Percentiles rank a stretch among this genome's conserved stretches.
Conservation (phyloP, 2,797 vertebrate genomes). For the Bucorvus abyssinicus region DNA sequence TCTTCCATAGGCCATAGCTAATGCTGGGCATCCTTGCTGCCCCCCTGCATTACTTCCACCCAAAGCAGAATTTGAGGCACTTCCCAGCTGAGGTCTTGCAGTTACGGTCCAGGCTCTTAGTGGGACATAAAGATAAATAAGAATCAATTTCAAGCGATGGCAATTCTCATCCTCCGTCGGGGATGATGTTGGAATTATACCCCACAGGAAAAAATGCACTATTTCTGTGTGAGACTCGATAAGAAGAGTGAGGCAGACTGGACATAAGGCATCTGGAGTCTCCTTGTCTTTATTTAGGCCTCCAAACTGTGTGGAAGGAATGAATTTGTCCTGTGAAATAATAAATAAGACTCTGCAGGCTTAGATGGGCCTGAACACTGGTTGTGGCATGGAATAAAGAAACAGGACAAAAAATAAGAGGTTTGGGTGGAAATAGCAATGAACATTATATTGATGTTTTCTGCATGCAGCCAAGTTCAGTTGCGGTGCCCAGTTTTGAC, state of each 20-base stretch:
- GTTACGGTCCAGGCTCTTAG: not conserved
- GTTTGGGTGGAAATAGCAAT: not conserved
- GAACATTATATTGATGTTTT: not conserved
- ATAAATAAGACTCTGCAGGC: not conserved
- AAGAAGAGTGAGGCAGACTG: not conserved
- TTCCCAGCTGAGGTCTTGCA: not conserved
- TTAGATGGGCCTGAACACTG: not conserved
- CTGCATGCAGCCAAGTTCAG: not conserved
- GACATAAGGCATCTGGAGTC: not conserved
- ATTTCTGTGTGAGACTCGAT: not conserved
- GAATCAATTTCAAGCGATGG: not conserved
- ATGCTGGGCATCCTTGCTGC: not conserved
- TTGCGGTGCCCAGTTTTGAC: not conserved
- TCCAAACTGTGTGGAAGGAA: not conserved
- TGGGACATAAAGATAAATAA: not conserved
- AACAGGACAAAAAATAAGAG: not conserved
- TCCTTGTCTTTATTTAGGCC: not conserved
- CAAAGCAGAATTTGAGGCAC: not conserved
- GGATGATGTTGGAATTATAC: not conserved
- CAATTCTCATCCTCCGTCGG: not conserved
- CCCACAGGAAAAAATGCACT: not conserved
- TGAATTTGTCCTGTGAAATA: not conserved
- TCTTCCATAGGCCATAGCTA: not conserved
- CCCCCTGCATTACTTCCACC: not conserved
- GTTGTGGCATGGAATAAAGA: not conserved